phyloP scores from a whole-genome alignment of 2,888 invertebrate species.

The Dioctria rufipes region DNA sequence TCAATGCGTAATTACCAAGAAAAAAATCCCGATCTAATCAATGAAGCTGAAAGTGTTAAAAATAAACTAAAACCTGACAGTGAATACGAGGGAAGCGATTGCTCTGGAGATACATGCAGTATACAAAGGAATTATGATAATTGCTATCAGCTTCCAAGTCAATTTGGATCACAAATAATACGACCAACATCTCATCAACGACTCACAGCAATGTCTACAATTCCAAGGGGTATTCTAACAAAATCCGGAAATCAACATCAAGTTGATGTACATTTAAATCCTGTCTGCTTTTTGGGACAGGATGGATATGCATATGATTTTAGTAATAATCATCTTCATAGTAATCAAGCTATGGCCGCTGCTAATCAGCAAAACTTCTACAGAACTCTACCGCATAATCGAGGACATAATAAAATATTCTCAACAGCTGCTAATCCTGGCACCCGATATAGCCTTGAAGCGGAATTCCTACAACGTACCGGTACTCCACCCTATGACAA shows the following conservation, averaged over 20 bases:
- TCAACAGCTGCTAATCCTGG: conserved; percentile 74
- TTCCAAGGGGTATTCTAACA: conserved; percentile 71
- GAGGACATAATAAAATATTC: conserved; percentile 72
- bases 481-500: conserved; percentile 73
- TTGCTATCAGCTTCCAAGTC: conserved; percentile 71
- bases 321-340: conserved; percentile 69
- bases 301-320: conserved; percentile 80
- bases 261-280: conserved; percentile 82
- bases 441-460: conserved; percentile 77
- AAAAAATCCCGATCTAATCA: conserved; percentile 86
- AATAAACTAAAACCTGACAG: conserved; percentile 70
- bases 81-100: conserved; percentile 70
- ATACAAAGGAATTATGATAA: conserved; percentile 66
- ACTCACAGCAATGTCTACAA: conserved; percentile 72
- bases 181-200: conserved; percentile 70
- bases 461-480: conserved; percentile 76
- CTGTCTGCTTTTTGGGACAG: conserved; percentile 82
- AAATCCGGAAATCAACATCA: conserved; percentile 74
- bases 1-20: conserved; percentile 75
- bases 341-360: conserved; percentile 62
- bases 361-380: conserved; percentile 74
- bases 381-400: conserved; percentile 84
- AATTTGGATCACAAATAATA: conserved; percentile 74
- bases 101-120: conserved; percentile 65
- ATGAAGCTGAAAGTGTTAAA: conserved; percentile 79